Conservation (phyloP, 2,888 invertebrate genomes). For the Diachrysia chrysitis region DNA sequence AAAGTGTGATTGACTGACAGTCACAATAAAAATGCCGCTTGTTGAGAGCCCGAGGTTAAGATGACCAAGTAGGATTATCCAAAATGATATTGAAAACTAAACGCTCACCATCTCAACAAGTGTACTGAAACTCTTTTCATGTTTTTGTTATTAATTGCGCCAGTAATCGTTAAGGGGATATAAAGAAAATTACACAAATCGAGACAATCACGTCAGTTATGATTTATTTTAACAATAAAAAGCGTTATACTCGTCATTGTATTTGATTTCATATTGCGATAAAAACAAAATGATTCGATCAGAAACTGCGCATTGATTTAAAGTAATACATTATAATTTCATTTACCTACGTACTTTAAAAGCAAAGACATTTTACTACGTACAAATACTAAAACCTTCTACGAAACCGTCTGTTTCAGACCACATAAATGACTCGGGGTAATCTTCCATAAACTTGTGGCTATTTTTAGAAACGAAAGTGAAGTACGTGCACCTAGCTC, state of each 20-base stretch:
- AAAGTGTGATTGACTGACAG: no score
- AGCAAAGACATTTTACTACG: no score
- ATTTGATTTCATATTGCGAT: no score
- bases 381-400: no score
- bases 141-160: background rate
- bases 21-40: no score
- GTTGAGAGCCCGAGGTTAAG: no score
- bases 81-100: background rate
- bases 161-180: background rate
- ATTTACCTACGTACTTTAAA: no score
- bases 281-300: background rate
- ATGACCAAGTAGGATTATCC: no score
- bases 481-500: constrained; percentile 22
- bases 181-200: background rate
- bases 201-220: constrained; percentile 1
- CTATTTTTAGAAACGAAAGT: constrained; percentile 52
- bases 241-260: no score
- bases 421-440: constrained; percentile 17
- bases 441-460: constrained; percentile 24
- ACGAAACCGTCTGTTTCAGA: background rate
- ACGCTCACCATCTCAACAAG: background rate
- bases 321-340: background rate
- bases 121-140: background rate
- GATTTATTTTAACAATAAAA: background rate
- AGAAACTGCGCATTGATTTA: background rate